Percentiles rank a stretch among this genome's conserved stretches.
phyloP scores from a whole-genome alignment of 2,888 invertebrate genomes.

The Dione juno region DNA sequence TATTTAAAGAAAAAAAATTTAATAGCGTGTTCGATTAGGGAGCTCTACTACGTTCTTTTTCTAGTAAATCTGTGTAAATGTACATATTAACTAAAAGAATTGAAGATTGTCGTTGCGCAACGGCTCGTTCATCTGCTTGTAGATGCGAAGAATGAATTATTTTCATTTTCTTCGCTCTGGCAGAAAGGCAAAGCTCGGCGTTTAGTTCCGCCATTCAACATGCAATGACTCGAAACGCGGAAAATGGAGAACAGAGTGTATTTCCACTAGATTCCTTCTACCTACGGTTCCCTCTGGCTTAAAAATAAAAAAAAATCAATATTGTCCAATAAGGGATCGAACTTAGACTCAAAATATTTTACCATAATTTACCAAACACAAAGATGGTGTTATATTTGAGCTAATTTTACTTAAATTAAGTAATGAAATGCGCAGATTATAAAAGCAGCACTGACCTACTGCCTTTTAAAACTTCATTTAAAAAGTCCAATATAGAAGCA shows the following conservation, averaged over 20 bases:
- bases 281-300: no score
- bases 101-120: no score
- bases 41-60: no score
- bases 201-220: neutral
- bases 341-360: neutral
- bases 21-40: no score
- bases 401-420: slow-evolving; percentile 5
- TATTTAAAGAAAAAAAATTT: no score
- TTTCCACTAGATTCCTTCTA: neutral
- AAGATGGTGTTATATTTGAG: neutral
- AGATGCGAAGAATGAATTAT: no score
- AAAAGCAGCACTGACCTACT: slow-evolving; percentile 13
- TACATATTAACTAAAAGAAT: no score
- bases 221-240: neutral
- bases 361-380: neutral
- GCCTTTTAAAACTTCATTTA: slow-evolving; percentile 13
- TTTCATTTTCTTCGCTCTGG: no score
- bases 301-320: neutral
- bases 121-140: no score
- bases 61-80: no score
- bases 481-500: slow-evolving; percentile 20
- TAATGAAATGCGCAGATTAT: slow-evolving; percentile 18
- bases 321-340: neutral
- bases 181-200: no score
- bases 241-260: neutral